Evolutionary conservation across 2,113 vertebrate genomes (phyloP).

Genomic region (Vidua chalybeata): DNA sequence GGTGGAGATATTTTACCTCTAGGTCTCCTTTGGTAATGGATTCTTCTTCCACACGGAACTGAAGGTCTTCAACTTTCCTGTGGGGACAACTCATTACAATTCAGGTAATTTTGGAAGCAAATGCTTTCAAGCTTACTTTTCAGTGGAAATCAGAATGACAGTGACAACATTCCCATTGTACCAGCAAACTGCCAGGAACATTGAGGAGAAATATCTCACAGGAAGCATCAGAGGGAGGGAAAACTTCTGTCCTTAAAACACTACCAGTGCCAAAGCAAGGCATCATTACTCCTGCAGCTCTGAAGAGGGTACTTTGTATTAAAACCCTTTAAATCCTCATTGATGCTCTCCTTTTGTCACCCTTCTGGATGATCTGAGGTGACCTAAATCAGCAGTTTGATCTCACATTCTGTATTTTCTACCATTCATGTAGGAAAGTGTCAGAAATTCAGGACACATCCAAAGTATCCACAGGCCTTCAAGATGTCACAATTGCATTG

Average conservation of each 20-base stretch:
- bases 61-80: slow-evolving; percentile 98
- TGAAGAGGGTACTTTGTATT: neutral
- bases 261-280: neutral
- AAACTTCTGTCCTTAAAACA: neutral
- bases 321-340: neutral
- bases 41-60: slow-evolving; percentile 97
- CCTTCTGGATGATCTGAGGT: neutral
- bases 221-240: neutral
- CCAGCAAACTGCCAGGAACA: neutral
- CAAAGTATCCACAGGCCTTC: neutral
- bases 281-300: neutral
- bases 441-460: neutral
- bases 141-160: neutral
- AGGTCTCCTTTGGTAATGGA: slow-evolving; percentile 99
- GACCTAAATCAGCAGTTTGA: neutral
- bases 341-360: neutral
- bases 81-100: slow-evolving; percentile 54
- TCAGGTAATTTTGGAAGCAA: neutral
- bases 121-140: neutral
- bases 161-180: neutral
- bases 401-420: neutral
- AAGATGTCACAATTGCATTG: neutral
- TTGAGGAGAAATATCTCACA: neutral
- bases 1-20: slow-evolving; percentile 85
- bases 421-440: neutral